These are phyloP conservation scores for Plutomurus gul DNA, from an alignment of 1,140 invertebrate species.

Conservation along the genomic window DNA sequence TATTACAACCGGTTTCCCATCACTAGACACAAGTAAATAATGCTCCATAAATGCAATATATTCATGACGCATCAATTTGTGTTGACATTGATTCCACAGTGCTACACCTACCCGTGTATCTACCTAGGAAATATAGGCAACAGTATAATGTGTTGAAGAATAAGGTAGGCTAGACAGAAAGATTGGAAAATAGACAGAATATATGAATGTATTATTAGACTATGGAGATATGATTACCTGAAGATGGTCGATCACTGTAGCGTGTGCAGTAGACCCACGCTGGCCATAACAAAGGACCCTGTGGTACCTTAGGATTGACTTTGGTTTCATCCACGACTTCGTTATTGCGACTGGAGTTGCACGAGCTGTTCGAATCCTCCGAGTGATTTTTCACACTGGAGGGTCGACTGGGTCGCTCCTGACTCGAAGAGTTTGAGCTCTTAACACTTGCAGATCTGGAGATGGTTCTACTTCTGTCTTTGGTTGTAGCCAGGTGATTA, in stretches of 20 bases:
- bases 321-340: slow-evolving; percentile 53
- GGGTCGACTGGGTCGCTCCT: slow-evolving; percentile 27
- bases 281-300: slow-evolving; percentile 66
- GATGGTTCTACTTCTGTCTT: neutral
- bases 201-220: neutral
- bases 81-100: too few relatives aligned
- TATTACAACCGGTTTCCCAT: too few relatives aligned
- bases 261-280: slow-evolving; percentile 98
- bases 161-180: neutral
- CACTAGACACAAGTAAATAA: too few relatives aligned
- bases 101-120: too few relatives aligned
- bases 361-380: slow-evolving; percentile 51
- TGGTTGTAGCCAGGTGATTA: neutral
- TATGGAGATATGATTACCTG: slow-evolving; percentile 71
- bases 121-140: too few relatives aligned
- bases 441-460: slow-evolving; percentile 8
- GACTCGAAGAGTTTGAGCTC: neutral
- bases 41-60: too few relatives aligned
- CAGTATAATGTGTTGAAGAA: neutral
- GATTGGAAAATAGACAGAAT: neutral
- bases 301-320: slow-evolving; percentile 49
- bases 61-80: too few relatives aligned
- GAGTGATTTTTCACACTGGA: slow-evolving; percentile 51
- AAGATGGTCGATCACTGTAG: slow-evolving; percentile 93
- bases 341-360: slow-evolving; percentile 44